Conservation (phyloP, 2,888 invertebrate species). For the Tuta absoluta region DNA sequence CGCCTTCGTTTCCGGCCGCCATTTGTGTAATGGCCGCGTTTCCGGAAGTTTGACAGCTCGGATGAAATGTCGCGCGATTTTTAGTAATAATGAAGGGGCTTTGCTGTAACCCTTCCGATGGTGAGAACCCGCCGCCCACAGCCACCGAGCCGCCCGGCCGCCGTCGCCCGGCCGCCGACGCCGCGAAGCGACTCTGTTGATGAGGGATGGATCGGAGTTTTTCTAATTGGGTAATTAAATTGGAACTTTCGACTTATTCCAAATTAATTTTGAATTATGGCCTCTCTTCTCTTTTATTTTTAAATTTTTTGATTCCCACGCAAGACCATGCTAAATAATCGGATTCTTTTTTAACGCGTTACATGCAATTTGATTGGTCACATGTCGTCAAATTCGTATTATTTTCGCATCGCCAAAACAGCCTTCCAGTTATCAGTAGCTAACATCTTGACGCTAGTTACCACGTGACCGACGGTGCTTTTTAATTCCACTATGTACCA, state of each 20-base stretch:
- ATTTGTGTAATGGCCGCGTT: constrained; percentile 63
- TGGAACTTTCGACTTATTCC: neutral
- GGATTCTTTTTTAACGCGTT: too few species aligned
- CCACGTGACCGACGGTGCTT: too few species aligned
- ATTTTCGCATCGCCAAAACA: too few species aligned
- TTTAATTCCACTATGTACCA: too few species aligned
- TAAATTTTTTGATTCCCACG: too few species aligned
- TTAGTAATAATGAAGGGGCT: constrained; percentile 71
- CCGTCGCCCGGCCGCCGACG: neutral
- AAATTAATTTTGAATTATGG: neutral
- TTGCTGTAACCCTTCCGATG: constrained; percentile 42
- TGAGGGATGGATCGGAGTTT: constrained; percentile 30
- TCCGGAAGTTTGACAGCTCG: constrained; percentile 72
- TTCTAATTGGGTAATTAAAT: constrained; percentile 33
- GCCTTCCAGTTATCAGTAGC: too few species aligned
- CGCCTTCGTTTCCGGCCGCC: constrained; percentile 54
- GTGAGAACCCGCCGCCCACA: constrained; percentile 25
- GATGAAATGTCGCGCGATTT: constrained; percentile 78
- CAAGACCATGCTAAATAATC: too few species aligned
- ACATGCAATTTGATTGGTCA: too few species aligned
- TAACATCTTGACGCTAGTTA: too few species aligned
- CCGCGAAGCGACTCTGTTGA: constrained; percentile 4
- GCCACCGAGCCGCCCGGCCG: too few species aligned
- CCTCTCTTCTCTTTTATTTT: neutral
- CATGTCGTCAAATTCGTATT: too few species aligned